A percentile compares a stretch with the other conserved stretches of the same genome.
Evolutionary conservation across 2,797 vertebrate genomes (phyloP).

Genomic region (Holocentrus rufus): DNA sequence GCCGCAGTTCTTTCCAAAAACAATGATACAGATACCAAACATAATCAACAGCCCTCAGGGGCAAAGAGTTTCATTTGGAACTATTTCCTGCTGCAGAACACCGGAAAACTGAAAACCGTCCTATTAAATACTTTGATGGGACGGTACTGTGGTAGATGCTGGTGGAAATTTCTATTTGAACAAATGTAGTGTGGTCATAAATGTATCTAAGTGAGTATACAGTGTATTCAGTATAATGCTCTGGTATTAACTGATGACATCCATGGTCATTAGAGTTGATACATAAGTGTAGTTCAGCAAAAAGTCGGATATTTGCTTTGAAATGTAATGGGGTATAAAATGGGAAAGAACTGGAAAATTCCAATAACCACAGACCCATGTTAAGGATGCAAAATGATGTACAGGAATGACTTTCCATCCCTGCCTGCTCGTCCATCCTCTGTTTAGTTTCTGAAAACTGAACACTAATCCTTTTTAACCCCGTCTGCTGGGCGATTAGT

Average conservation of each 20-base stretch:
- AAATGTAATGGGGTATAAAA: not conserved
- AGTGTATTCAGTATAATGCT: not conserved
- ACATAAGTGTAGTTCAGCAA: too few relatives aligned
- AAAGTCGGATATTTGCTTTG: too few relatives aligned
- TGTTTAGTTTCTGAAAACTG: conserved; percentile 14
- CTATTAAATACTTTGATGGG: not conserved
- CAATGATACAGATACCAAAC: too few relatives aligned
- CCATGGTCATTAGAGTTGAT: not conserved
- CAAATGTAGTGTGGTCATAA: too few relatives aligned
- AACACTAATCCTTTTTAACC: not conserved
- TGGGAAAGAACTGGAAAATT: too few relatives aligned
- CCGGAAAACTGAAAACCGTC: too few relatives aligned
- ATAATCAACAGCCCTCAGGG: too few relatives aligned
- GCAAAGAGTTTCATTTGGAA: too few relatives aligned
- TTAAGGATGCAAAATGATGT: conserved; percentile 9
- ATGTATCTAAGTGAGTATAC: too few relatives aligned
- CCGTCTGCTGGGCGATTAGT: conserved; percentile 43
- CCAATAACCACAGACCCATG: not conserved
- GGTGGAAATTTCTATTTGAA: not conserved
- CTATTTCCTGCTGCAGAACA: too few relatives aligned
- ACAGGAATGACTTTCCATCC: conserved; percentile 6
- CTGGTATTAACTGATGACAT: not conserved
- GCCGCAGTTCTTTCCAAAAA: too few relatives aligned
- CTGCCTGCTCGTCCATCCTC: not conserved
- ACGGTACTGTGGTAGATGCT: too few relatives aligned